phyloP scores from a whole-genome alignment of 1,140 invertebrate species.

The Mylabris phalerata region DNA sequence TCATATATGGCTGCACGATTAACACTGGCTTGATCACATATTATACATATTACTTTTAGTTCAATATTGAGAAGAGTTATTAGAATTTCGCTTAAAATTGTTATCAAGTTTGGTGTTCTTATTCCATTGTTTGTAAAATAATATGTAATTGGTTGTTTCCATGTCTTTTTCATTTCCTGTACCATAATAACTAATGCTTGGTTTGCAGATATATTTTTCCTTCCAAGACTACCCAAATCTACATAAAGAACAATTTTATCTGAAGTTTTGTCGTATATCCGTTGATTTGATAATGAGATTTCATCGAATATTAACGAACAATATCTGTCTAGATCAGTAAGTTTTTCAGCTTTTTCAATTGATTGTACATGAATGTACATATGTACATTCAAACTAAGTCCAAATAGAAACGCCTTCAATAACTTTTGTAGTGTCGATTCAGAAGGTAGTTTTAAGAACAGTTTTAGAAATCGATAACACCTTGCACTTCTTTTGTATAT shows the following conservation, averaged over 20 bases:
- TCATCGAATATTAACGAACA: background rate
- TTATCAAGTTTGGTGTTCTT: background rate
- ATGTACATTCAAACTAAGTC: background rate
- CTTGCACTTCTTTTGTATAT: background rate
- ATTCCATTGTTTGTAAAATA: background rate
- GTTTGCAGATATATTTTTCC: background rate
- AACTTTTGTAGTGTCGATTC: background rate
- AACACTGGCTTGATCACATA: background rate
- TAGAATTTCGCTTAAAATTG: background rate
- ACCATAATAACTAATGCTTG: constrained; percentile 4
- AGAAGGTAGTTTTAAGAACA: background rate
- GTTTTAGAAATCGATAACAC: background rate
- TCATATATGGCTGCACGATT: background rate
- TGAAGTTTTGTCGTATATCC: background rate
- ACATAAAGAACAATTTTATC: background rate
- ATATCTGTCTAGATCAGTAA: background rate
- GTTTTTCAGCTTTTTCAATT: background rate
- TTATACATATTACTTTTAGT: background rate
- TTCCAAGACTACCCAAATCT: background rate
- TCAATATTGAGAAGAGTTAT: background rate
- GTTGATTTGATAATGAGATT: background rate
- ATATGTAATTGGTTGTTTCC: background rate
- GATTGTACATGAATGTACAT: background rate
- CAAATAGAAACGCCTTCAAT: background rate
- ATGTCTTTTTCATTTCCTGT: background rate